These are phyloP conservation scores for Urocolius indicus DNA, from an alignment of 2,113 vertebrate species.

Conservation along the genomic window DNA sequence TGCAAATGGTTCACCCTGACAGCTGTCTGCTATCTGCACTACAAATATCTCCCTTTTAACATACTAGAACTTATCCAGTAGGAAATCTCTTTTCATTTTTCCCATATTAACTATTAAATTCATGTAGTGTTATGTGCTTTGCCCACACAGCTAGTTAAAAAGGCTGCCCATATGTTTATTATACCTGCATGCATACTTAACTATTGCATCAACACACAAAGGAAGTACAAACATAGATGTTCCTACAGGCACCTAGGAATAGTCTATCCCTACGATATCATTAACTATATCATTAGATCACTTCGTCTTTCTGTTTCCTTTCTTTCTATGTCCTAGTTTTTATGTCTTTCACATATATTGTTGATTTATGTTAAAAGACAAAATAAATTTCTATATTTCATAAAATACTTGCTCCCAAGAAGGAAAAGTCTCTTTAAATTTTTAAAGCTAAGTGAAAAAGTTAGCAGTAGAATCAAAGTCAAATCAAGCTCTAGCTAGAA, in stretches of 20 bases:
- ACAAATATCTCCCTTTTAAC: background rate
- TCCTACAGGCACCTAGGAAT: background rate
- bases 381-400: background rate
- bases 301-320: background rate
- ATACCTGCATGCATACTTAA: background rate
- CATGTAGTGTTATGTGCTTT: background rate
- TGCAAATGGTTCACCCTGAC: constrained; percentile 12
- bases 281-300: background rate
- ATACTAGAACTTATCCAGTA: background rate
- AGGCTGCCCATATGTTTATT: background rate
- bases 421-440: background rate
- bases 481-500: background rate
- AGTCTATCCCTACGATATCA: background rate
- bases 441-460: background rate
- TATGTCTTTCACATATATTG: background rate
- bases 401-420: background rate
- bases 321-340: background rate
- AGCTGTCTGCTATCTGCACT: constrained; percentile 14
- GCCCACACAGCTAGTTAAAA: background rate
- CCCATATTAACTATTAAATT: background rate
- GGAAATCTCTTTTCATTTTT: background rate
- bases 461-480: background rate
- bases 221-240: background rate
- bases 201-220: background rate
- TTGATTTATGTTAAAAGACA: background rate